Conservation (phyloP, 2,888 invertebrate genomes). For the Acleris laterana region DNA sequence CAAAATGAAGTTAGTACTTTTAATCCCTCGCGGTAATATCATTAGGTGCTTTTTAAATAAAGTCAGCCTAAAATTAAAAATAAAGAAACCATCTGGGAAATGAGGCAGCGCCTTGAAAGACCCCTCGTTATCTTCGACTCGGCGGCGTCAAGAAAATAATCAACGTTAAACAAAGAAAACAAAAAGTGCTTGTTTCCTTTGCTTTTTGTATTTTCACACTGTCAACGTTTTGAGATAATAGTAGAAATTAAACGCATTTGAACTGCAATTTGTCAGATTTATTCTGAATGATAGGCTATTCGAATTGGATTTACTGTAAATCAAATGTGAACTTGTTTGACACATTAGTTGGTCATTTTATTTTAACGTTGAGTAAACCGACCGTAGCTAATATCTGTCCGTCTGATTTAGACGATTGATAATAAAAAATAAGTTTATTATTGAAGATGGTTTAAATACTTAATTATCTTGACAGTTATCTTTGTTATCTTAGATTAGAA, state of each 20-base stretch:
- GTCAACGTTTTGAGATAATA: constrained; percentile 24
- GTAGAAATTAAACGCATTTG: constrained; percentile 16
- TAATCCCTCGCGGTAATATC: constrained; percentile 43
- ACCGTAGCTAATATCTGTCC: too few species aligned
- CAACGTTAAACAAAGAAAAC: constrained; percentile 61
- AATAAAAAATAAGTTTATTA: too few species aligned
- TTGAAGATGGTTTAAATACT: too few species aligned
- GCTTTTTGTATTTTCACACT: constrained; percentile 21
- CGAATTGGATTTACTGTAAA: too few species aligned
- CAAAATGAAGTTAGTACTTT: constrained; percentile 21
- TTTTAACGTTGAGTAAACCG: too few species aligned
- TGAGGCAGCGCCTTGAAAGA: constrained; percentile 61
- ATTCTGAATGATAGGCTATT: not conserved
- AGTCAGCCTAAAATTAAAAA: constrained; percentile 63
- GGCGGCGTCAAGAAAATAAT: constrained; percentile 62
- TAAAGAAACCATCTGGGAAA: constrained; percentile 65
- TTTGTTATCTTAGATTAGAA: too few species aligned
- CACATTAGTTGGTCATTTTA: too few species aligned
- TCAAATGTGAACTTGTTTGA: too few species aligned
- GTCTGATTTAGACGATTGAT: too few species aligned
- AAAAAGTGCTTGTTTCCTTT: constrained; percentile 36
- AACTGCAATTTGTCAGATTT: not conserved
- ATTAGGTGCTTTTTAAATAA: constrained; percentile 45
- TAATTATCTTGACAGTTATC: too few species aligned
- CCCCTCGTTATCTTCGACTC: constrained; percentile 67